A percentile compares a stretch with the other conserved stretches of the same genome.
Conservation (phyloP, 2,888 invertebrate species). For the Volucella zonaria region DNA sequence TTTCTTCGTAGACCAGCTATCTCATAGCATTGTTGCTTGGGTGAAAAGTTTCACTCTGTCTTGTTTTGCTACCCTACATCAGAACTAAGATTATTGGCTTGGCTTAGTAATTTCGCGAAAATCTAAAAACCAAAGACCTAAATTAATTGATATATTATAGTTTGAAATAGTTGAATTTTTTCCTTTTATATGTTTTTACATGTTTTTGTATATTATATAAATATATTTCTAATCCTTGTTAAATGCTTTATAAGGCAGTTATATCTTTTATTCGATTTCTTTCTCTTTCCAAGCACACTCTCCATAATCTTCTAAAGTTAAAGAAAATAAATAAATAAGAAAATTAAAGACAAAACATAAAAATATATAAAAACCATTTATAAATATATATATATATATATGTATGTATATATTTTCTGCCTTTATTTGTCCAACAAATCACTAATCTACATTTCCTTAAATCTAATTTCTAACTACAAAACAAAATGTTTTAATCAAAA, state of each 20-base stretch:
- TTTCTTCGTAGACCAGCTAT: no score
- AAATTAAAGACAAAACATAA: background rate
- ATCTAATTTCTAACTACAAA: conserved; percentile 63
- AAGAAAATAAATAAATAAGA: background rate
- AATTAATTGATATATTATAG: no score
- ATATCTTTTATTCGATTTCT: background rate
- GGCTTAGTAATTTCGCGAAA: no score
- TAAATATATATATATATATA: conserved; percentile 19
- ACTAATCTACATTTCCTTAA: conserved; percentile 68
- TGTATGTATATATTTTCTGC: conserved; percentile 45
- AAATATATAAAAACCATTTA: conserved; percentile 24
- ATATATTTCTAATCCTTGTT: conserved; percentile 1
- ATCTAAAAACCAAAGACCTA: no score
- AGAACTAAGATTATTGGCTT: no score
- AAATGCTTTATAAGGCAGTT: conserved; percentile 42
- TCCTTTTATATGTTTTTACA: background rate
- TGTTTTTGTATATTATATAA: background rate
- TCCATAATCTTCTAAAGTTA: background rate
- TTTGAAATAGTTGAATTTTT: background rate
- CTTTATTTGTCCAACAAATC: conserved; percentile 70
- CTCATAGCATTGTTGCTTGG: no score
- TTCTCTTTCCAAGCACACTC: conserved; percentile 56
- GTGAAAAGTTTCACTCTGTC: no score
- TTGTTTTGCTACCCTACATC: no score
- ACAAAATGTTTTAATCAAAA: background rate